phyloP scores from a whole-genome alignment of 1,140 invertebrate genomes.

The Drosophila truncata region DNA sequence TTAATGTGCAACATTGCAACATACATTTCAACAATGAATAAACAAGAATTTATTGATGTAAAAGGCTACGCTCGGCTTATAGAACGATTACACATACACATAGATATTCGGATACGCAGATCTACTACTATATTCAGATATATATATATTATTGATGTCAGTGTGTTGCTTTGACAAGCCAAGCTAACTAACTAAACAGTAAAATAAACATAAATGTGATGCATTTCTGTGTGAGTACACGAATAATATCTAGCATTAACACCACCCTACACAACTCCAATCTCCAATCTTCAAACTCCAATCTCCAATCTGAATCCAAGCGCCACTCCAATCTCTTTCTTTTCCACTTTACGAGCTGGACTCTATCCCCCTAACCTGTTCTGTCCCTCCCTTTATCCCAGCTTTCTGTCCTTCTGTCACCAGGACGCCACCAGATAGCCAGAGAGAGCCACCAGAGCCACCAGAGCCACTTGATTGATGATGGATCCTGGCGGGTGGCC shows the following conservation, averaged over 20 bases:
- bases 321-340: neutral
- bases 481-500: constrained; percentile 24
- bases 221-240: constrained; percentile 63
- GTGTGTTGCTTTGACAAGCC: constrained; percentile 36
- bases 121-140: neutral
- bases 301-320: neutral
- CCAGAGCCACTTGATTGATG: constrained; percentile 60
- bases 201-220: constrained; percentile 61
- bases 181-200: constrained; percentile 16
- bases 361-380: constrained; percentile 5
- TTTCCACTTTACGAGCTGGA: constrained; percentile 41
- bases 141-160: constrained; percentile 25
- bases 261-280: constrained; percentile 16
- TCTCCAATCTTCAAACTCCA: neutral
- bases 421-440: constrained; percentile 10
- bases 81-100: neutral
- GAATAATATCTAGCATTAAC: constrained; percentile 17
- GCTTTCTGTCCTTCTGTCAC: constrained; percentile 14
- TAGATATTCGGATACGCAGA: neutral
- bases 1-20: constrained; percentile 29
- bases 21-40: constrained; percentile 19
- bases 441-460: constrained; percentile 5
- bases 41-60: constrained; percentile 44
- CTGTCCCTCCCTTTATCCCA: neutral
- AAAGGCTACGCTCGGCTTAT: neutral